Percentiles rank a stretch among this genome's conserved stretches.
phyloP scores from a whole-genome alignment of 2,113 vertebrate genomes.

The Aldabrachelys gigantea region DNA sequence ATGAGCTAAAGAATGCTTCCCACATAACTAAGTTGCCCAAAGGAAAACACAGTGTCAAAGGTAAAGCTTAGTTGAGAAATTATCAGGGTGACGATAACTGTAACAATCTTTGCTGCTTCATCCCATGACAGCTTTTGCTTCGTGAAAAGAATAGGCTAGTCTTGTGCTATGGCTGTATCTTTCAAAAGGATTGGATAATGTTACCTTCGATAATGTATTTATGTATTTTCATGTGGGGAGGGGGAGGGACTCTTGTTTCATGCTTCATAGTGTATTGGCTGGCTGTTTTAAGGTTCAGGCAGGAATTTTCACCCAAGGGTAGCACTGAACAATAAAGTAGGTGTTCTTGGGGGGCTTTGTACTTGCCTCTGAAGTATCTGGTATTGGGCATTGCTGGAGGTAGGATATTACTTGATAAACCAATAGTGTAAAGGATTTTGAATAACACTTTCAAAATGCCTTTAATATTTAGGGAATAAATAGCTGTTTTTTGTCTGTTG shows the following conservation, averaged over 20 bases:
- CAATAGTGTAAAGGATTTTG: background rate
- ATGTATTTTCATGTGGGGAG: background rate
- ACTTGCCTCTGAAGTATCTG: background rate
- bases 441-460: background rate
- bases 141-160: fast-evolving
- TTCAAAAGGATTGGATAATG: background rate
- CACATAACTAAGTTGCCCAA: conserved; percentile 96
- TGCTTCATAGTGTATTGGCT: background rate
- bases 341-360: background rate
- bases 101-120: background rate
- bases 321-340: background rate
- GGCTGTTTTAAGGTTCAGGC: conserved; percentile 1
- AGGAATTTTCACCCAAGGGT: background rate
- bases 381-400: background rate
- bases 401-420: background rate
- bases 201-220: background rate
- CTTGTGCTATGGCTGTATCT: background rate
- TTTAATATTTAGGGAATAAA: background rate
- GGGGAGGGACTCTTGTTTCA: background rate
- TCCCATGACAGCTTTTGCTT: background rate
- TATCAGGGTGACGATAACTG: background rate
- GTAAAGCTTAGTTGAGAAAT: conserved; percentile 72
- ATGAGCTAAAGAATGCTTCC: conserved; percentile 95
- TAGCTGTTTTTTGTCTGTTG: background rate
- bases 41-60: conserved; percentile 99